Evolutionary conservation across 2,797 vertebrate species (phyloP).

Genomic region (Acipenser oxyrinchus): DNA sequence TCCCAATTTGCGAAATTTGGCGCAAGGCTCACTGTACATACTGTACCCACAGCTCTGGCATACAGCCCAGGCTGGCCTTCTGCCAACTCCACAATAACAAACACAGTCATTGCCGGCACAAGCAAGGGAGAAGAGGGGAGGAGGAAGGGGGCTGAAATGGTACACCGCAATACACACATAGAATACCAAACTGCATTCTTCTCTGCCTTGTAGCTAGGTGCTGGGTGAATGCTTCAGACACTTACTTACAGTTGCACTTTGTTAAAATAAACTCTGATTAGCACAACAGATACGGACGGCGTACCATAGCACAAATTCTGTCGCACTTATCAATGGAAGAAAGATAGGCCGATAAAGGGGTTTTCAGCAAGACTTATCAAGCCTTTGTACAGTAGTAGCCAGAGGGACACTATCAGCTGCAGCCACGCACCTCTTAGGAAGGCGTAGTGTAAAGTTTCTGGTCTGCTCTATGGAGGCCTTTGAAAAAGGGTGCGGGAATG

Average conservation of each 20-base stretch:
- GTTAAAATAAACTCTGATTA: background rate
- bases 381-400: no score
- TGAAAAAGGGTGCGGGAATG: no score
- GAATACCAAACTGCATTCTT: slow-evolving; percentile 26
- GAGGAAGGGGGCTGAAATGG: slow-evolving; percentile 24
- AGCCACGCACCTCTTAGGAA: no score
- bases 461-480: no score
- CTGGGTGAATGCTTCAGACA: slow-evolving; percentile 32
- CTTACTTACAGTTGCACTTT: background rate
- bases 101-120: slow-evolving; percentile 54
- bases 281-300: background rate
- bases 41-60: slow-evolving; percentile 89
- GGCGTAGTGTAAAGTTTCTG: no score
- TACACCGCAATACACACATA: slow-evolving; percentile 29
- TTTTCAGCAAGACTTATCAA: no score
- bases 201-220: slow-evolving; percentile 17
- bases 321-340: no score
- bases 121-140: slow-evolving; percentile 29
- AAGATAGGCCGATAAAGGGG: no score
- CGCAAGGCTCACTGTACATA: slow-evolving; percentile 89
- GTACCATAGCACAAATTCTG: background rate
- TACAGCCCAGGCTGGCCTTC: slow-evolving; percentile 69
- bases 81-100: slow-evolving; percentile 78
- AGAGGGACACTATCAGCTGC: no score
- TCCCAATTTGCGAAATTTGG: slow-evolving; percentile 64